Evolutionary conservation across 1,140 invertebrate species (phyloP), one percentile per base, ranked within the genome.

Genomic region (Heliconius nattereri): DNA sequence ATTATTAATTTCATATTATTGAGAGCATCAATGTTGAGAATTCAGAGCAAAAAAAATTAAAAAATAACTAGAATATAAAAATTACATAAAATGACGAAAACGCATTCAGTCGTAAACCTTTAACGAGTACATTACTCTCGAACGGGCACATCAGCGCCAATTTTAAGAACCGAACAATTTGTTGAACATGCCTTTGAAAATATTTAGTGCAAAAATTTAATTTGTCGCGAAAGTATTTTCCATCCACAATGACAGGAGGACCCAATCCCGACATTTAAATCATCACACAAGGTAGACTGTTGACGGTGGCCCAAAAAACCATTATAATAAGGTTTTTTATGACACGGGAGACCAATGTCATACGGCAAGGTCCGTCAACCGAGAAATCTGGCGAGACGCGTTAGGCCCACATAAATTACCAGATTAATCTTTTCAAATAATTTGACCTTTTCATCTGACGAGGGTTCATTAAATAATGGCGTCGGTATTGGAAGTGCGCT

Each of bases 341-440:
- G 81, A 81, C 86, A 86, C 80, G 86, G 74, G 81, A 88, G 87
- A 90, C 87, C 87, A 89, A 90, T 91, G 86, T 87, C 89, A 86
- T 87, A 88, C 85, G 89, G 87, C 74, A 83, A 83, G 83, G 83
- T 84, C 84, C 85, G 85, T 87, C 89, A 86, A 78, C 85, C 87
- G 87, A 90, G 88, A 90, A 92, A 90, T 90, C 88, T 89, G 88
- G 85, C 83, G 87, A 85, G 86, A 83, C 85, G 85, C 86, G 87
- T 89, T 89, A 88, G 90, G 86, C 90, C 88, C 90, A 90, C 91
- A 94, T 94, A 91, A 91, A 89, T 94, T 91, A 94, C 87, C 84
- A 92, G 92, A 92, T 94, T 94, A 94, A 94, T 94, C 92, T 93
- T 92, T 93, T 91, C 90, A 94, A 93, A 93, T 91, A 92, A 94